Evolutionary conservation across 2,797 vertebrate genomes (phyloP), one percentile per base, ranked within the genome.

Genomic region (Spinibarbus caldwelli): DNA sequence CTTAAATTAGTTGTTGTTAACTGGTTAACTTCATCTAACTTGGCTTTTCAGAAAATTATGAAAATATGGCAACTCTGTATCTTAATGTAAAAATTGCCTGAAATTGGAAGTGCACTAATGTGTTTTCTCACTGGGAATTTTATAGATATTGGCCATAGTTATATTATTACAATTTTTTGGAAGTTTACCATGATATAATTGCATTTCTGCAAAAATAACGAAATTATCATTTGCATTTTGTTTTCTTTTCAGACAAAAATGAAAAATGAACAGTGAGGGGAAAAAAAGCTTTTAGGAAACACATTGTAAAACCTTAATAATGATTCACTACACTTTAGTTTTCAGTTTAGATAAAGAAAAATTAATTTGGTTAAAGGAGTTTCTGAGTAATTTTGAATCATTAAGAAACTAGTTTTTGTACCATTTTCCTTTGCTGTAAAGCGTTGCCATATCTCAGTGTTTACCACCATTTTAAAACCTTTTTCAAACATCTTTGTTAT

Each of bases 81-180:
- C 73, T n/a, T 76, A 54, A 54, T 52, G 29, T 19, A 54, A 76
- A 73, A 15, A 77, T 3, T 17, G 10, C 21, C 23, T 38, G 23
- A 38, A 77, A 77, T 38, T 26, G 34, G n/a, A n/a, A n/a, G n/a
- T n/a, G n/a, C n/a, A n/a, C 34, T 77, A 57, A 57, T 57, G 34
- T 38, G 4, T 38, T 57, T 57, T 52, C 34, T 38, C 49, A 57
- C 4, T 41, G 75, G 75, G 52, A 17, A 26, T 59, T 77, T 26
- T 41, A 57, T 38, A 76, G 49, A 54, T 38, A 57, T 57, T 76
- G 6, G 12, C 21, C 34, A 8, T 21, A 57, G 34, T 59, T 77
- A 57, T 10, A 34, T 41, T 59, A 26, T 6, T n/a, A 41, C 52
- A 59, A 9, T 26, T 57, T 54, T 12, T 9, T 76, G 29, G 49